Conservation (phyloP, 1,140 invertebrate species). For the Leguminivora glycinivorella region DNA sequence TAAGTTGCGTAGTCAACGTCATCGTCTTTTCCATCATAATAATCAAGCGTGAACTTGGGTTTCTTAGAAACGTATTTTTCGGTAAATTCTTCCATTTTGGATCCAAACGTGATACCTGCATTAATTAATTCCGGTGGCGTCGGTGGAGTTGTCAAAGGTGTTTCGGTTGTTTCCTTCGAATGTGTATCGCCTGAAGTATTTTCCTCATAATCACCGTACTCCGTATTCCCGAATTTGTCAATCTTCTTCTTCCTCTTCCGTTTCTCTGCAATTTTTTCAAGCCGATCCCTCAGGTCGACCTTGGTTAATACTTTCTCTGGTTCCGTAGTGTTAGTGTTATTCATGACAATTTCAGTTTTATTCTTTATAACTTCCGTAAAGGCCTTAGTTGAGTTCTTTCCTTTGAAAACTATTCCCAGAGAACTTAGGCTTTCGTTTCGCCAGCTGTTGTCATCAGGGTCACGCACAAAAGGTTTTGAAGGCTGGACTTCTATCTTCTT, state of each 20-base stretch:
- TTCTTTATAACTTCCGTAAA: conserved; percentile 72
- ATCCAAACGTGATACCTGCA: not conserved
- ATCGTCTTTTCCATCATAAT: conserved; percentile 61
- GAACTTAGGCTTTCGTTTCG: conserved; percentile 73
- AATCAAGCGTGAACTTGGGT: conserved; percentile 52
- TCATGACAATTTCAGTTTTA: conserved; percentile 66
- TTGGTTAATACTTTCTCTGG: conserved; percentile 56
- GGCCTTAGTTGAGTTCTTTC: conserved; percentile 68
- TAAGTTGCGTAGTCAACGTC: conserved; percentile 59
- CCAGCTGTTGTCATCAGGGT: conserved; percentile 73
- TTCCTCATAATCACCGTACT: conserved; percentile 67
- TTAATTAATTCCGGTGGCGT: not conserved
- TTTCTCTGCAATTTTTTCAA: conserved; percentile 67
- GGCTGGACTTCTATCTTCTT: conserved; percentile 68
- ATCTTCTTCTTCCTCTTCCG: conserved; percentile 66
- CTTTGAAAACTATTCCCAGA: conserved; percentile 72
- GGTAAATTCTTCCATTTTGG: too few relatives aligned
- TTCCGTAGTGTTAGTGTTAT: conserved; percentile 44
- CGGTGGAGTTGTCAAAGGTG: not conserved
- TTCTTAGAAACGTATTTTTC: conserved; percentile 33
- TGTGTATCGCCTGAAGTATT: conserved; percentile 47
- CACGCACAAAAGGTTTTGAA: conserved; percentile 58
- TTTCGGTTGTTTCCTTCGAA: conserved; percentile 4
- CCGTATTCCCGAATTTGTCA: conserved; percentile 56
- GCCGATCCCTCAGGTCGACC: conserved; percentile 60